Evolutionary conservation across 2,113 vertebrate species (phyloP).

Genomic region (Ageneiosus marmoratus): DNA sequence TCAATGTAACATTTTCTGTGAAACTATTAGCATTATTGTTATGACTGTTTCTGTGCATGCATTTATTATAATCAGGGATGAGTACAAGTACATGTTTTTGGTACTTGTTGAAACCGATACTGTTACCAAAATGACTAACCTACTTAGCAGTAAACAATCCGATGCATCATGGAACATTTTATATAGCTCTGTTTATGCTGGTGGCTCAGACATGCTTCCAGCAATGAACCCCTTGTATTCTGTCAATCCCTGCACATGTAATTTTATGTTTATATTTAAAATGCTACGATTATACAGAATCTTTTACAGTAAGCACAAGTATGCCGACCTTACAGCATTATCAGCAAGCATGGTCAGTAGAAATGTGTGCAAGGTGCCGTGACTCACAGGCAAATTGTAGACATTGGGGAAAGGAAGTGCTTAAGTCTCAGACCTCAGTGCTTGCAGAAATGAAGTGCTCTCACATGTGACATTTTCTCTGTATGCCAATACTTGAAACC

Average conservation of each 20-base stretch:
- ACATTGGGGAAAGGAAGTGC: not conserved
- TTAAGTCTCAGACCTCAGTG: not conserved
- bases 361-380: not conserved
- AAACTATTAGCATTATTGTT: not conserved
- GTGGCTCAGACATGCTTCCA: not conserved
- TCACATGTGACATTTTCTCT: not conserved
- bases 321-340: not conserved
- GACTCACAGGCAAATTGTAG: conserved; percentile 7
- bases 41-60: not conserved
- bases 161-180: not conserved
- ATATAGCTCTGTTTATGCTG: not conserved
- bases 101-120: not conserved
- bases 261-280: not conserved
- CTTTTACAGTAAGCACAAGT: not conserved
- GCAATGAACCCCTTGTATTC: not conserved
- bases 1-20: not conserved
- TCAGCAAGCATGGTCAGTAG: not conserved
- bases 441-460: not conserved
- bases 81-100: not conserved
- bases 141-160: not conserved
- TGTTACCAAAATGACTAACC: not conserved
- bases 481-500: too few relatives aligned
- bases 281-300: not conserved
- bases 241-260: not conserved
- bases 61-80: not conserved